These are phyloP conservation scores for Celastrina argiolus DNA, from an alignment of 2,888 invertebrate species.

Conservation along the genomic window DNA sequence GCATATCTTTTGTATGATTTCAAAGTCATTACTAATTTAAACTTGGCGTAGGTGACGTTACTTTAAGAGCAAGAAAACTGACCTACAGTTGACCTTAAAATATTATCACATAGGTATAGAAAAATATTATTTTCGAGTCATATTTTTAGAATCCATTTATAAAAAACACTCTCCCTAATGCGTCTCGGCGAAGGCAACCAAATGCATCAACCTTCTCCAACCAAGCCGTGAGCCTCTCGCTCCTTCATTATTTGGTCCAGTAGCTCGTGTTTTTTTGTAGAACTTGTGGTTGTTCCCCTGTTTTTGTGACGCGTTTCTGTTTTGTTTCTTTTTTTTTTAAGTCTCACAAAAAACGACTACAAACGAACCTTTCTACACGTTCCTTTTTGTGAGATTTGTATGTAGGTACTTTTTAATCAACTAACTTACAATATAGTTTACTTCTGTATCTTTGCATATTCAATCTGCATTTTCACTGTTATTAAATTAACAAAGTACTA, in stretches of 20 bases:
- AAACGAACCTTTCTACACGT: not conserved
- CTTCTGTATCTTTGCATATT: not conserved
- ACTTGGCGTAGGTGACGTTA: too few species aligned
- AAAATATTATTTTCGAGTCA: too few species aligned
- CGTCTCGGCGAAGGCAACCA: not conserved
- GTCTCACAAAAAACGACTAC: not conserved
- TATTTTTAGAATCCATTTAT: not conserved
- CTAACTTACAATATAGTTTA: not conserved
- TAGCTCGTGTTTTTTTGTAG: not conserved
- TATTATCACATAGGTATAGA: too few species aligned
- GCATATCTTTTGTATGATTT: too few species aligned
- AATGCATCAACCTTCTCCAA: not conserved
- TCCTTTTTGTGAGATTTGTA: not conserved
- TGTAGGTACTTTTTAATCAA: not conserved
- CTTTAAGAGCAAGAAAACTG: too few species aligned
- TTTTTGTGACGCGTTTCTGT: not conserved
- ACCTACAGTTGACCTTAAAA: too few species aligned
- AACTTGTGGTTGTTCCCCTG: not conserved
- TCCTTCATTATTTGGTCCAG: not conserved
- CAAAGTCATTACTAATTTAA: too few species aligned
- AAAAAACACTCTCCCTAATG: not conserved
- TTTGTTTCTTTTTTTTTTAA: not conserved
- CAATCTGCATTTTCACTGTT: not conserved
- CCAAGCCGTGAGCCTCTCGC: not conserved
- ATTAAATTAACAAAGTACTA: too few species aligned